Base-by-base conservation (phyloP, 2,113 vertebrate genomes). In the Athene noctua region DNA sequence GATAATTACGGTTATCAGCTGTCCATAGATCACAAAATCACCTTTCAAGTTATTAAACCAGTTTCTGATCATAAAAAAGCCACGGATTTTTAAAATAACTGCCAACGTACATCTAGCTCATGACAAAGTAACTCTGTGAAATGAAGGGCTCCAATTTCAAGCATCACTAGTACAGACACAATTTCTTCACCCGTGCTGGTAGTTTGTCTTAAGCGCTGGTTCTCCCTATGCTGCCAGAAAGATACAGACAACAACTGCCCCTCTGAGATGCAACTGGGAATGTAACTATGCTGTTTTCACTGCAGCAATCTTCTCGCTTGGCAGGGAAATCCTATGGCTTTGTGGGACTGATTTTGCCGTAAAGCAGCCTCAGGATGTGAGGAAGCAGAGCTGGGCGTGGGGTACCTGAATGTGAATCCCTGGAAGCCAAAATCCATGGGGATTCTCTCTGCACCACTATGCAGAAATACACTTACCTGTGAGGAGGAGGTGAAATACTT, bases 51-150 rank as follows among this genome's bases (percentile, higher is more conserved):
- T 27, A 49, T 32, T 52, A 36, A 67, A 59, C 1, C 36, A 80
- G 32, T 34, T 74, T 86, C 61, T 38, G 15, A 67, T 34, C 4
- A 4, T 40, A 80, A 81, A 78, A 75, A 61, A 19, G 13, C 47
- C 16, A 21, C 10, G 38, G 23, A 29, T 77, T 88, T 88, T 87
- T 58, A 5, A 68, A 81, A 34, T 51, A 82, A 82, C 23, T 47
- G 38, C 27, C 23, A 13, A 44, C 42, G 15, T 40, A 44, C 2
- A 3, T 52, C 63, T 18, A 67, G 20, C 38, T 18, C 34, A 38
- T 88, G 93, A 59, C 46, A 62, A 88, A 83, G 21, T 32, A 86
- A 77, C 66, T 82, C 42, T 27, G 62, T 58, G 30, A 86, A 92
- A 90, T 0, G 6, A 58, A 44, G 34, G 16, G 32, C 51, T 52